A percentile compares a stretch with the other conserved stretches of the same genome.
These are phyloP conservation scores for Coelinius sp. DNA, from an alignment of 2,888 invertebrate genomes.

Conservation along the genomic window DNA sequence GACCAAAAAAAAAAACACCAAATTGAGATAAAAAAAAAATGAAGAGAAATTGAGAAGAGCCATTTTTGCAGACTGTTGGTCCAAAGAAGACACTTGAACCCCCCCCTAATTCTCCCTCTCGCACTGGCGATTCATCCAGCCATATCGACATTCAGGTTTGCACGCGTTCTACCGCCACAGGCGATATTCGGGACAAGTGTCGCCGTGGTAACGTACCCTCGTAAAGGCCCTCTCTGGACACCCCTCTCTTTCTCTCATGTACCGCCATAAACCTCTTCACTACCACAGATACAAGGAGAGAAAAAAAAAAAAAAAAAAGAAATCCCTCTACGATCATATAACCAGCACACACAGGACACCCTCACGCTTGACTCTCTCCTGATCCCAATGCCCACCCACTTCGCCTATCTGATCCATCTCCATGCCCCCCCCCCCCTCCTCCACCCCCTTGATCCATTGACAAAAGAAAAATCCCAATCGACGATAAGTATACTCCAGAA, in stretches of 20 bases:
- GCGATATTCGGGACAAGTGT: slow-evolving; percentile 52
- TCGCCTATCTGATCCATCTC: slow-evolving; percentile 1
- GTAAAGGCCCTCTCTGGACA: slow-evolving; percentile 50
- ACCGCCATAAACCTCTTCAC: slow-evolving; percentile 34
- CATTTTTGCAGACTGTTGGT: slow-evolving; percentile 35
- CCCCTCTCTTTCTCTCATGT: slow-evolving; percentile 27
- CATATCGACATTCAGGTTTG: slow-evolving; percentile 26
- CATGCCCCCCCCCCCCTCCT: not conserved
- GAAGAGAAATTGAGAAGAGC: slow-evolving; percentile 17
- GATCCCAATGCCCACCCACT: not conserved
- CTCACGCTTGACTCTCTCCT: slow-evolving; percentile 35
- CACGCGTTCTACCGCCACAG: slow-evolving; percentile 31
- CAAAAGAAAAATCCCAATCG: slow-evolving; percentile 37
- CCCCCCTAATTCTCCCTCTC: slow-evolving; percentile 14
- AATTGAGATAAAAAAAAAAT: not conserved
- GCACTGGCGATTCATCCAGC: not conserved
- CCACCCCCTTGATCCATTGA: not conserved
- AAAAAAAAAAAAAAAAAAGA: slow-evolving; percentile 14
- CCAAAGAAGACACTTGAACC: slow-evolving; percentile 32
- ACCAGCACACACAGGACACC: slow-evolving; percentile 30
- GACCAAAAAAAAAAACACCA: not conserved
- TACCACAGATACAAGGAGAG: slow-evolving; percentile 26
- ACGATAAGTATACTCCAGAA: not conserved
- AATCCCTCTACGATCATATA: not conserved
- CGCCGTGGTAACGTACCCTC: slow-evolving; percentile 56